Evolutionary conservation across 1,140 invertebrate species (phyloP), one percentile per base, ranked within the genome.

Genomic region (Temnothorax longispinosus): DNA sequence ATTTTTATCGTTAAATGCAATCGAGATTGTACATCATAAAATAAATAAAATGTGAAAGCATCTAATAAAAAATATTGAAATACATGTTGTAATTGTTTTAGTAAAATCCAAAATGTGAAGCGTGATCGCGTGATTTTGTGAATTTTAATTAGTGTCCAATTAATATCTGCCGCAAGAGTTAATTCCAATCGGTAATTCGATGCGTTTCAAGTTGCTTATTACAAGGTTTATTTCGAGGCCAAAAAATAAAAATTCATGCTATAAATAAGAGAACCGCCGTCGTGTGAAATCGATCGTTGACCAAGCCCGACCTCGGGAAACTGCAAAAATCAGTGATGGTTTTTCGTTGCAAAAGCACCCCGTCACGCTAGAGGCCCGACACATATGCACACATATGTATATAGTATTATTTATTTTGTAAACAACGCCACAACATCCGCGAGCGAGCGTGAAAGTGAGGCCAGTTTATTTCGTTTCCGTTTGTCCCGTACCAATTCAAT

Each of bases 361-460:
- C n/a, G 69, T 81, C 60, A 56, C 52, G 32, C 21, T 67, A 69
- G 65, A 69, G 21, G 2, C 13, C 21, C 41, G 41, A 10, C 32
- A 18, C 7, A n/a, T 54, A 38, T 27, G 27, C 15, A 85, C 35
- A 65, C 35, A 84, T 80, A 82, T 78, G 76, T 89, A 75, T 56
- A 62, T 75, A 75, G 80, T 82, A 82, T 84, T 84, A 90, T 92
- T 91, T 88, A 87, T 90, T 89, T 89, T 81, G 82, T 60, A 88
- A 88, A 90, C 75, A 88, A 52, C 67, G 50, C 64, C 86, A 67
- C 58, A 35, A 32, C 72, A 72, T 69, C 54, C 65, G 52, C 62
- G 58, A 72, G n/a, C 74, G 87, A 88, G 87, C 87, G 88, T 76
- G 87, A 92, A 87, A 91, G 90, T 86, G 89, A 88, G 77, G 85